A percentile compares a stretch with the other conserved stretches of the same genome.
Conservation (phyloP, 2,888 invertebrate species). For the Hypselothyrea guttata region DNA sequence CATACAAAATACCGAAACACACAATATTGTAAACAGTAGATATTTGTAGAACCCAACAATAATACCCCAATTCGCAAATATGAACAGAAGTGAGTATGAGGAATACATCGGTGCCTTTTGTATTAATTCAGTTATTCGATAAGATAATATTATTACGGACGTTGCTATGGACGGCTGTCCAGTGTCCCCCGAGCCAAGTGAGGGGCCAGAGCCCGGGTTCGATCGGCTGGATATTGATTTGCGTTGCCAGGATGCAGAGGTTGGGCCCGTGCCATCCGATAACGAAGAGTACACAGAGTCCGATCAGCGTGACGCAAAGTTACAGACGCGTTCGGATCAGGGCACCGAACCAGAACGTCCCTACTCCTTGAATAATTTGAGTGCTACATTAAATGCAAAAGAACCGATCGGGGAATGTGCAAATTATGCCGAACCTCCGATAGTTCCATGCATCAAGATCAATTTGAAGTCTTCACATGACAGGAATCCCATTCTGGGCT, state of each 20-base stretch:
- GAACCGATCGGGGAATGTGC: conserved; percentile 20
- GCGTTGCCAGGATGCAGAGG: conserved; percentile 29
- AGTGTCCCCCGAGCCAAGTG: conserved; percentile 1
- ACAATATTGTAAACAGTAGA: too few relatives aligned
- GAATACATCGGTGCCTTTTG: too few relatives aligned
- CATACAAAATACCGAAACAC: conserved; percentile 3
- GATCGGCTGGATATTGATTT: conserved; percentile 33
- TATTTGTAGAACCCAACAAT: too few relatives aligned
- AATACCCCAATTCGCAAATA: conserved; percentile 18
- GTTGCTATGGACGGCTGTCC: conserved; percentile 25
- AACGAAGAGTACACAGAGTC: conserved; percentile 25
- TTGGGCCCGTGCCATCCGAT: conserved; percentile 26
- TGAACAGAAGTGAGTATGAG: background rate
- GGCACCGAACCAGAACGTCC: conserved; percentile 51
- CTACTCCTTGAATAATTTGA: conserved; percentile 44
- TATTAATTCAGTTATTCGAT: too few relatives aligned
- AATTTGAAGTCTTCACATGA: background rate
- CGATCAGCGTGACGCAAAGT: conserved; percentile 38
- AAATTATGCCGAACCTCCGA: conserved; percentile 11
- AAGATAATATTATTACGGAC: too few relatives aligned
- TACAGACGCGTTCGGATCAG: conserved; percentile 42
- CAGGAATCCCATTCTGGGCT: conserved; percentile 33
- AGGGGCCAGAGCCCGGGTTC: background rate
- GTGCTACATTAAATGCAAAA: background rate
- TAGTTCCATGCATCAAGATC: conserved; percentile 19